Base-by-base conservation (phyloP, 2,113 vertebrate genomes). In the Electrona antarctica region DNA sequence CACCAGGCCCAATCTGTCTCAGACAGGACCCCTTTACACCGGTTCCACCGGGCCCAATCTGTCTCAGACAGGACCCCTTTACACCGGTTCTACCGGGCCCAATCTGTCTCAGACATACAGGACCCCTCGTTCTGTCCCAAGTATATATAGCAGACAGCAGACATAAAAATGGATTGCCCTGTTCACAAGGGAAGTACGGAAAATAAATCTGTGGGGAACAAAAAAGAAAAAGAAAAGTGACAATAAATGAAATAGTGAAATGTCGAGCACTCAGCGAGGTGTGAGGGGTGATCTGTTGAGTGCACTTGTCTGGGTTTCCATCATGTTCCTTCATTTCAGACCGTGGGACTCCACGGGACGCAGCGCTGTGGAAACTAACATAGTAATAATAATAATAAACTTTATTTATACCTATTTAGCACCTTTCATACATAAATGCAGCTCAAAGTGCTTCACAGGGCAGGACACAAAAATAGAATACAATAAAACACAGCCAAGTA, bases 91-190 rank as follows among this genome's bases (percentile, higher is more conserved):
- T n/a, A n/a, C n/a, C n/a, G n/a, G n/a, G n/a, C n/a, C n/a, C n/a
- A n/a, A n/a, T n/a, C n/a, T n/a, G n/a, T n/a, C n/a, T n/a, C n/a
- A n/a, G n/a, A n/a, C n/a, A n/a, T n/a, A n/a, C n/a, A n/a, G n/a
- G n/a, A n/a, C n/a, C 13, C 52, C 51, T 67, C 54, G 77, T 73
- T 77, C 49, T 63, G 66, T 66, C 62, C 14, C 65, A 74, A 65
- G 74, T 41, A 41, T 79, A 76, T 41, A 41, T 79, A 76, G 64
- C 64, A n/a, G 76, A 85, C 85, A 90, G 88, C 93, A 94, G 93
- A 94, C 93, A 94, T 94, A 93, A 93, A 94, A 94, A 94, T 93
- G 93, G 75, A 90, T 93, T 93, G 92, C 87, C 89, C 91, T 89
- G 58, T 90, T 85, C 46, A 57, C 29, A 87, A 85, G 90, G 91